Percentiles rank a stretch among this genome's conserved stretches.
These are phyloP conservation scores for Staurois parvus DNA, from an alignment of 2,797 vertebrate genomes.

Conservation along the genomic window DNA sequence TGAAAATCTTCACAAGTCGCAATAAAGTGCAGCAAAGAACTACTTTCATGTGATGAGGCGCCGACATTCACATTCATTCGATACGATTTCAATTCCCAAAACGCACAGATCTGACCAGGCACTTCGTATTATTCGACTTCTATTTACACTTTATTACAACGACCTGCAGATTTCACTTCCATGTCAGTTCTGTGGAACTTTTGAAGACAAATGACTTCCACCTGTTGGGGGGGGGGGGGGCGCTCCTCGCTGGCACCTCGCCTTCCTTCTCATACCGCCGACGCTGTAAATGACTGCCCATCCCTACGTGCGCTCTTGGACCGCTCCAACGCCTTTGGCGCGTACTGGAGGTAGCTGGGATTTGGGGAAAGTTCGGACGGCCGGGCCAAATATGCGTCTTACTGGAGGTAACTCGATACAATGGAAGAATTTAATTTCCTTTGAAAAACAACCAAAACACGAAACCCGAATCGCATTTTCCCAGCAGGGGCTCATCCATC, in stretches of 20 bases:
- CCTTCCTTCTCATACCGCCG: not conserved
- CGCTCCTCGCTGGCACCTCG: slow-evolving; percentile 1
- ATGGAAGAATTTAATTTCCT: slow-evolving; percentile 54
- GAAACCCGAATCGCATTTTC: not conserved
- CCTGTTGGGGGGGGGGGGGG: slow-evolving; percentile 18
- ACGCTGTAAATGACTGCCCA: slow-evolving; percentile 39
- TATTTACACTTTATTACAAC: too few species aligned
- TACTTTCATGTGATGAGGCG: too few species aligned
- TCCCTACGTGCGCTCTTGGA: slow-evolving; percentile 2
- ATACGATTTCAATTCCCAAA: too few species aligned
- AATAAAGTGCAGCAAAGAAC: too few species aligned
- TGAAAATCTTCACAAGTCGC: too few species aligned
- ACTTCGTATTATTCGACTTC: too few species aligned
- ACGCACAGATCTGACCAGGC: too few species aligned
- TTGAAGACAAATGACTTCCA: slow-evolving; percentile 42
- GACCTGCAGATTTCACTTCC: not conserved
- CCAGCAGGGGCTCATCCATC: not conserved
- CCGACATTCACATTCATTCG: too few species aligned
- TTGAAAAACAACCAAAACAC: slow-evolving; percentile 8
- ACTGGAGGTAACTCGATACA: slow-evolving; percentile 32
- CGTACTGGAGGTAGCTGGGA: slow-evolving; percentile 32
- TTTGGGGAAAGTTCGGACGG: not conserved
- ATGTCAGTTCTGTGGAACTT: slow-evolving; percentile 19
- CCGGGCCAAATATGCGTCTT: too few species aligned
- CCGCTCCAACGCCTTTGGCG: too few species aligned